Base-by-base conservation (phyloP, 1,140 invertebrate species). In the Lordiphosa mommai region DNA sequence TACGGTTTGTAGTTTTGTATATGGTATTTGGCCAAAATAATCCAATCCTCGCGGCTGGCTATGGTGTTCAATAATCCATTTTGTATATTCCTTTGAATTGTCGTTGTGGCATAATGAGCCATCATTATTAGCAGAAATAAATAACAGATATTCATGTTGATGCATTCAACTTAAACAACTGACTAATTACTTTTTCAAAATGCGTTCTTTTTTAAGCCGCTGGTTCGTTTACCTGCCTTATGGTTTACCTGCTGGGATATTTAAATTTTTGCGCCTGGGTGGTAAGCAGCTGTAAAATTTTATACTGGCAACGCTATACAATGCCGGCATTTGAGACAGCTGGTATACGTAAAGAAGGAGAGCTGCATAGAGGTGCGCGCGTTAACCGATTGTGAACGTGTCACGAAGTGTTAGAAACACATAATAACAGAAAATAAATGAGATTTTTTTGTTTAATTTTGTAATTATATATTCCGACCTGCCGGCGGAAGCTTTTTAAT, bases 11-110 rank as follows among this genome's bases (percentile, higher is more conserved):
- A 58, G 17, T 61, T 70, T 0, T 12, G 34, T 9, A 70, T 55
- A 3, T 72, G 43, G 3, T 69, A 40, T 5, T 70, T 70, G 0
- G 72, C 57, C 13, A 63, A 16, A 4, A 16, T 61, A n/a, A 66
- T 58, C 64, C 64, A 79, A 13, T 70, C 60, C n/a, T 73, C 58
- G 0, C 56, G 38, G 27, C 30, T 71, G 1, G 16, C 7, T 16
- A 79, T 43, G 4, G 37, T 17, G 8, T 68, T 76, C n/a, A 51
- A 10, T 49, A 48, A 34, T 33, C 16, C 12, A 5, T 2, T 30
- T 30, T 38, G 13, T 5, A 20, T 3, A 46, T 17, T 29, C 36
- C 13, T 5, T 37, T 13, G 17, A 8, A 57, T 36, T 4, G 14
- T 32, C 3, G 14, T 32, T 2, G 10, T 5, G 2, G 33, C 40